Conservation (phyloP, 2,888 invertebrate genomes). For the Cataglyphis livida region DNA sequence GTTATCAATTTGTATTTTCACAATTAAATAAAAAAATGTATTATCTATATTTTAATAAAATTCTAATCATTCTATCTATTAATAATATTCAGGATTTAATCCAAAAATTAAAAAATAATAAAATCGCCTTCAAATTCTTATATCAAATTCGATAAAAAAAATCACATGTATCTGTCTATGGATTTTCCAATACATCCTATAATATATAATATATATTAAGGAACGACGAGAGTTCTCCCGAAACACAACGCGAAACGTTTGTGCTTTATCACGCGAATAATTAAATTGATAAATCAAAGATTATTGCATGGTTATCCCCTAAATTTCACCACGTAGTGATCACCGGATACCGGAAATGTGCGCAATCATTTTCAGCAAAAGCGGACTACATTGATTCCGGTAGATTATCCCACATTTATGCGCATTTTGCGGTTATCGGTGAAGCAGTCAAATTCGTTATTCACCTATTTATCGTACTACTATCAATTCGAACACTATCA, state of each 20-base stretch:
- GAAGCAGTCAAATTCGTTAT: slow-evolving; percentile 26
- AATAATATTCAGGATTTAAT: neutral
- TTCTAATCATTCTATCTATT: neutral
- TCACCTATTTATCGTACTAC: slow-evolving; percentile 32
- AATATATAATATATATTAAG: slow-evolving; percentile 21
- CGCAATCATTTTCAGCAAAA: slow-evolving; percentile 30
- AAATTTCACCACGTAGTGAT: slow-evolving; percentile 15
- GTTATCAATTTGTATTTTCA: neutral
- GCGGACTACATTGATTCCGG: slow-evolving; percentile 16
- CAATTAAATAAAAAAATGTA: neutral
- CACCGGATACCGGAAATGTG: slow-evolving; percentile 8
- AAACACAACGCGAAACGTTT: slow-evolving; percentile 8
- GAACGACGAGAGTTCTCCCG: neutral
- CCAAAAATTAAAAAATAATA: neutral
- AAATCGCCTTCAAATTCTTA: neutral
- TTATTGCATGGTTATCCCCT: slow-evolving; percentile 10
- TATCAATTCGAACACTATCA: slow-evolving; percentile 21
- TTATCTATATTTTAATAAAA: slow-evolving; percentile 16
- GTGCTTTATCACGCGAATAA: slow-evolving; percentile 21
- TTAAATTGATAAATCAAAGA: slow-evolving; percentile 45
- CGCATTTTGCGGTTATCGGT: slow-evolving; percentile 24
- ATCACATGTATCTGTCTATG: neutral
- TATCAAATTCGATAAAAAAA: slow-evolving; percentile 11
- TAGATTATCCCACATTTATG: slow-evolving; percentile 35
- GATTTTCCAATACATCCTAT: slow-evolving; percentile 4